These are phyloP conservation scores for Cyclophora albipunctata DNA, from an alignment of 2,888 invertebrate species.

Conservation along the genomic window DNA sequence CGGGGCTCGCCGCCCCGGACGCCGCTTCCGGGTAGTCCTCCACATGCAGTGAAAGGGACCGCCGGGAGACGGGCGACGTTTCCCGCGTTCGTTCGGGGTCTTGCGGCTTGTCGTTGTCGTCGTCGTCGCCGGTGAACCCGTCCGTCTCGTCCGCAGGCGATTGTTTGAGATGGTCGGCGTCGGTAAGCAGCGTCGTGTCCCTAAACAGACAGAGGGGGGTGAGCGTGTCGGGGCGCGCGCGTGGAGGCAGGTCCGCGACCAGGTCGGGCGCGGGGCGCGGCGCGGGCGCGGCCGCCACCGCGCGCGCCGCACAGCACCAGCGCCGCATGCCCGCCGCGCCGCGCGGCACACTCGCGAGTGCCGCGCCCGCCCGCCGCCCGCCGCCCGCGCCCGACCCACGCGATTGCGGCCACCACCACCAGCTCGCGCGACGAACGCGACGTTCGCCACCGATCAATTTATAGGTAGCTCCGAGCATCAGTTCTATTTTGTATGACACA, in stretches of 20 bases:
- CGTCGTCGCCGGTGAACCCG: slow-evolving; percentile 19
- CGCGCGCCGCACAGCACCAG: slow-evolving; percentile 25
- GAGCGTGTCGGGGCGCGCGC: slow-evolving; percentile 23
- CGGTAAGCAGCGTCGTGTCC: slow-evolving; percentile 56
- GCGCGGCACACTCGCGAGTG: slow-evolving; percentile 51
- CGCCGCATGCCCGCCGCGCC: slow-evolving; percentile 47
- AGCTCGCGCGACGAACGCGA: neutral
- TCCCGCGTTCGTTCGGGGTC: slow-evolving; percentile 2
- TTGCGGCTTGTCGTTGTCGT: slow-evolving; percentile 9
- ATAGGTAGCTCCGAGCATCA: no score
- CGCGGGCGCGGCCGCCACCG: slow-evolving; percentile 30
- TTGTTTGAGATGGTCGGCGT: neutral
- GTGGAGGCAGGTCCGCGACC: slow-evolving; percentile 56
- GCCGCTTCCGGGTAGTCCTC: slow-evolving; percentile 60
- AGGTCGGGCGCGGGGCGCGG: slow-evolving; percentile 50
- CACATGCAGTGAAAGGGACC: slow-evolving; percentile 52
- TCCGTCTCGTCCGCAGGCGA: slow-evolving; percentile 19
- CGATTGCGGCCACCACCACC: slow-evolving; percentile 24
- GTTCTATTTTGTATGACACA: no score
- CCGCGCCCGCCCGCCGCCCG: slow-evolving; percentile 53
- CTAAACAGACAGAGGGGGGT: slow-evolving; percentile 39
- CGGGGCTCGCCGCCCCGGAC: slow-evolving; percentile 27
- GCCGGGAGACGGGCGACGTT: slow-evolving; percentile 31
- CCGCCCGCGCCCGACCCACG: slow-evolving; percentile 31
- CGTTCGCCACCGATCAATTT: neutral